Base-by-base conservation (phyloP, 2,888 invertebrate species). In the Temnothorax rugatulus region DNA sequence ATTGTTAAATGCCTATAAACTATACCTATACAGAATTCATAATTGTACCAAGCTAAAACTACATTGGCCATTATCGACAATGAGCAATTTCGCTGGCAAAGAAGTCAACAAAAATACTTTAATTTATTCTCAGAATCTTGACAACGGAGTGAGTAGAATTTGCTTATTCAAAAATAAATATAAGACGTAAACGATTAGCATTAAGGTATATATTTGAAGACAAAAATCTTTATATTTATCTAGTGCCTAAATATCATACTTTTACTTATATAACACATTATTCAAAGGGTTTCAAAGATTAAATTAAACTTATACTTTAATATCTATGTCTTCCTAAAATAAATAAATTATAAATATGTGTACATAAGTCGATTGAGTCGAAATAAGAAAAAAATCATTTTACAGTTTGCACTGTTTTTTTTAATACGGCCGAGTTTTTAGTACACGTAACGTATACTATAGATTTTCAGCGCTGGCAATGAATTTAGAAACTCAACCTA, bases 321-420 rank as follows among this genome's bases (percentile, higher is more conserved):
- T 44, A 44, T 21, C 7, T 15, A 21, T 8, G 4, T 44, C 2
- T 15, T 2, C 15, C 8, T 66, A 9, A 64, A 4, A 66, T 25
- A 44, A 66, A 44, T 66, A 66, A 44, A 15, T 25, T 54, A 5
- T 21, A 54, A 15, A 54, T 21, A 13, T 34, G 13, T n/a, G 15
- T 34, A 54, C 15, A 3, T 25, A 57, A 73, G 0, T 57, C 2
- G 3, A 73, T 52, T 69, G 34, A 52, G 41, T 41, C 0, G 0
- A 73, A 57, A 54, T 73, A 54, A 38, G 1, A 21, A 13, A 74
- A n/a, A 74, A 47, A 61, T 63, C 2, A n/a, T 44, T 44, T 73
- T 44, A 44, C 57, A 73, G 2, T 11, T 54, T 52, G n/a, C 4
- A n/a, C 2, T 50, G 5, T 11, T 44, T 29, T 54, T 44, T 18